Evolutionary conservation across 2,888 invertebrate genomes (phyloP), one percentile per base, ranked within the genome.

Genomic region (Lithophane socia): DNA sequence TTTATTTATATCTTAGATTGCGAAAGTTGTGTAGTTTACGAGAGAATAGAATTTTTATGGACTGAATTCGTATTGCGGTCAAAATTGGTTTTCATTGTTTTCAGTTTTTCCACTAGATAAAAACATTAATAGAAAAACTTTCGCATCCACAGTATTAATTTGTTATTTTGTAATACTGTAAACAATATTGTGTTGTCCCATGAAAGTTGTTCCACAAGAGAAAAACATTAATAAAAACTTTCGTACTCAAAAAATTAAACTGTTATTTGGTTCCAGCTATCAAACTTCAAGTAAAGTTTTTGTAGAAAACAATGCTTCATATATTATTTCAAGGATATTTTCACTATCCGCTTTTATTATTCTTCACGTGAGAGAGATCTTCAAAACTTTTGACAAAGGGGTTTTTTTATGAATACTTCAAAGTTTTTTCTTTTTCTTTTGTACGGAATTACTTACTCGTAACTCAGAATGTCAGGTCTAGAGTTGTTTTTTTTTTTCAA

Each of bases 351-450:
- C 44, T 29, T 83, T 60, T 71, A 67, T 49, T 52, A 61, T n/a
- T 37, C 37, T 61, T 72, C 18, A 60, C 47, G 24, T 60, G 64
- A 63, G 83, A 84, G 60, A 74, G 79, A 68, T 73, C 64, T 71
- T 65, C 12, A 64, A 69, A 79, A 84, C 44, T 64, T 84, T 84
- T 76, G 67, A 74, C 87, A 83, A 76, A 86, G 72, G 71, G n/a
- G n/a, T 66, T 74, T 70, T 68, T 77, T 73, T 69, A 73, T 63
- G 71, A 65, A 54, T 72, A 58, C 75, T 81, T 73, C 37, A 16
- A 65, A 69, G 49, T 69, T 71, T 56, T 84, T 79, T 49, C 70
- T 54, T 65, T 73, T 60, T 21, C 18, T 21, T 73, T 82, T 73
- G 71, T 68, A 56, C n/a, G 37, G 54, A 54, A 68, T 65, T 61